These are phyloP conservation scores for Sympetrum striolatum DNA, from an alignment of 2,888 invertebrate genomes.

Conservation along the genomic window DNA sequence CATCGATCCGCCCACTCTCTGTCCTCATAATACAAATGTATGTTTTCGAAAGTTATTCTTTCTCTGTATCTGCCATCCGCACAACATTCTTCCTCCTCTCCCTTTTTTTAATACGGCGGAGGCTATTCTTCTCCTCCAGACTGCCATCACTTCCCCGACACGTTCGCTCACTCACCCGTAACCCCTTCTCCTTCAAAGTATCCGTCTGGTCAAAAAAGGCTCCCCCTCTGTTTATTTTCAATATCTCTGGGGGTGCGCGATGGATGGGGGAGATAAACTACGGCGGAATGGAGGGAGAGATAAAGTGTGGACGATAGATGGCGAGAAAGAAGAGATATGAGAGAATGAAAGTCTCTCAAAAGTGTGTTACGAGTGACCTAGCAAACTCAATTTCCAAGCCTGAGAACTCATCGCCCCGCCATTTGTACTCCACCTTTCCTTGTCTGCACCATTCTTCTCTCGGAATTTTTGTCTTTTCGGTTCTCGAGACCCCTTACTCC, in stretches of 20 bases:
- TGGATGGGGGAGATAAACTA: neutral
- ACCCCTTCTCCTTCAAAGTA: neutral
- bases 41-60: neutral
- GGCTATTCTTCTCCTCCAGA: neutral
- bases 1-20: too few species aligned
- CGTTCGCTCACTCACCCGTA: neutral
- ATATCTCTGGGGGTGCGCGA: neutral
- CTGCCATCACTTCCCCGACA: neutral
- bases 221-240: conserved; percentile 3
- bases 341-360: conserved; percentile 9
- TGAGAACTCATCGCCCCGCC: neutral
- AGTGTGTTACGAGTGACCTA: conserved; percentile 27
- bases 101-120: neutral
- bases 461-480: neutral
- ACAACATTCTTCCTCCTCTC: neutral
- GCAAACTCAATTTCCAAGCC: conserved; percentile 31
- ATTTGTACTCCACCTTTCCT: neutral
- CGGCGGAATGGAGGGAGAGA: neutral
- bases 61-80: neutral
- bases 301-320: neutral
- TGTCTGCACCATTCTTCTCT: neutral
- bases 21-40: neutral
- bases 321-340: neutral
- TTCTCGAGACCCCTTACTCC: neutral
- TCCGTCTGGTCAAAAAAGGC: neutral